Evolutionary conservation across 2,888 invertebrate genomes (phyloP), one percentile per base, ranked within the genome.

Genomic region (Zele albiditarsus): DNA sequence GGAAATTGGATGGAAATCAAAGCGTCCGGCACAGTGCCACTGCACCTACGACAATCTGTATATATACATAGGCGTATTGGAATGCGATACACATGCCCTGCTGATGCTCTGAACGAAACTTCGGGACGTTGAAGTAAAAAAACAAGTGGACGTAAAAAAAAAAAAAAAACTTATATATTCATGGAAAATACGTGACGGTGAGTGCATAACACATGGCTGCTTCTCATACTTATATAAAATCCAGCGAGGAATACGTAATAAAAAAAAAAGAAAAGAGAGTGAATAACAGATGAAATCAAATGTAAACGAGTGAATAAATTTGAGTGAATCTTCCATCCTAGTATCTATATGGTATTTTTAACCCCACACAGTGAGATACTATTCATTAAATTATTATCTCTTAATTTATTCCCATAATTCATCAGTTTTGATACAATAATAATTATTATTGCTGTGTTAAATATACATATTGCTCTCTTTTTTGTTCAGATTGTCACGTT

Each of bases 1-100:
- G 71, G 65, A 78, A 76, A 78, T 78, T 78, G 57, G 62, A 79
- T 76, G 73, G 75, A 73, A 72, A 78, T 76, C 69, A 71, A 73
- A 76, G 58, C 71, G 73, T 65, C 73, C 76, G 71, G 71, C 42
- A 58, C 31, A 71, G 63, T 25, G 42, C 57, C 58, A 23, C 58
- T 38, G 33, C 53, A 27, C 33, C 46, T 46, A 46, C 46, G 42
- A n/a, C 16, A 46, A 46, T 8, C 33, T 27, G 27, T 42, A 67
- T 42, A 67, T 67, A 67, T 67, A 31, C 46, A 58, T 71, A 67
- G 28, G 28, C 69, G 69, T 69, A 58, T 28, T 27, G 33, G 38
- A 38, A 69, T 69, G 69, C 20, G 53, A 53, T 53, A 53, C 53
- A 53, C 53, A 53, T 20, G n/a, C 53, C n/a, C n/a, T n/a, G 20